phyloP scores from a whole-genome alignment of 30 jellyfish, hydroid and myxozoan species.

The Clytia hemisphaerica region DNA sequence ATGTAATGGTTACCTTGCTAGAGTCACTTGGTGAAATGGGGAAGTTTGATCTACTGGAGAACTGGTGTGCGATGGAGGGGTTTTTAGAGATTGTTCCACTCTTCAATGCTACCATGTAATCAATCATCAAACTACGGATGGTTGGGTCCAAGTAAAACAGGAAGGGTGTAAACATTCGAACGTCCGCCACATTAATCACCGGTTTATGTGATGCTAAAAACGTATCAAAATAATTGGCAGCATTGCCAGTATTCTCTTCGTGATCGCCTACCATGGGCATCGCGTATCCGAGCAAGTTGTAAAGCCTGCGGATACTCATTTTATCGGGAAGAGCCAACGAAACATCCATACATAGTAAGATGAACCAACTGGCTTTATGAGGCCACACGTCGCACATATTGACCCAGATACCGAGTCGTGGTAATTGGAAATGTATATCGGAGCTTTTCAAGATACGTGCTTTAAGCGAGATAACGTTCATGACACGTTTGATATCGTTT shows the following conservation, averaged over 20 bases:
- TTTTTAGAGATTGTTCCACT: slow-evolving; percentile 65
- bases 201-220: slow-evolving; percentile 71
- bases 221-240: slow-evolving; percentile 65
- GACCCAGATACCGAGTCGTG: slow-evolving; percentile 88
- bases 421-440: slow-evolving; percentile 76
- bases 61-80: slow-evolving; percentile 20
- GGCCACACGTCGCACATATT: slow-evolving; percentile 98
- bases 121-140: slow-evolving; percentile 68
- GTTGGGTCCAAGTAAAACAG: slow-evolving; percentile 82
- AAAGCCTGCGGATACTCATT: slow-evolving; percentile 49
- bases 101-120: slow-evolving; percentile 59
- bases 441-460: slow-evolving; percentile 78
- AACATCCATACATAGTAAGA: slow-evolving; percentile 62
- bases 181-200: slow-evolving; percentile 63
- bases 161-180: slow-evolving; percentile 62
- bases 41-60: slow-evolving; percentile 10
- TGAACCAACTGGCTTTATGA: slow-evolving; percentile 81
- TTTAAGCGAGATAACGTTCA: slow-evolving; percentile 80
- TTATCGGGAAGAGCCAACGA: slow-evolving; percentile 54
- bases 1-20: slow-evolving; percentile 25
- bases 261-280: slow-evolving; percentile 78
- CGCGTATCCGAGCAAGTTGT: slow-evolving; percentile 57
- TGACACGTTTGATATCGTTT: slow-evolving; percentile 72
- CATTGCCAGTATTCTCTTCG: slow-evolving; percentile 64
- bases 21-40: background rate